A percentile compares a stretch with the other conserved stretches of the same genome.
phyloP scores from a whole-genome alignment of 2,888 invertebrate species.

The Prostheceraeus crozeri region DNA sequence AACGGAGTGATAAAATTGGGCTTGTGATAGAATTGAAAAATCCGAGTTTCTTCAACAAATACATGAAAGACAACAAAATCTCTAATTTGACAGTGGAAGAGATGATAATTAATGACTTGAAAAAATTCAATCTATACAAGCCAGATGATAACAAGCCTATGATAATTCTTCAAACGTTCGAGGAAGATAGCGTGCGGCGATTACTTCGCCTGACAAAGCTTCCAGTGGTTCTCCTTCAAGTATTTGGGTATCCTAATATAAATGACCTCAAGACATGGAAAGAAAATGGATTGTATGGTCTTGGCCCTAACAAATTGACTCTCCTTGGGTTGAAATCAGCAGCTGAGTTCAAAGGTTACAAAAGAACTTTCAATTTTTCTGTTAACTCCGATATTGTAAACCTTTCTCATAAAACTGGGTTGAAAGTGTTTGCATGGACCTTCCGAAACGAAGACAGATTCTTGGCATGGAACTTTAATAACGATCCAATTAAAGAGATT shows the following conservation, averaged over 20 bases:
- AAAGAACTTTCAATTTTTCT: not conserved
- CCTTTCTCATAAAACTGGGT: not conserved
- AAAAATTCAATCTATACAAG: not conserved
- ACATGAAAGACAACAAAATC: not conserved
- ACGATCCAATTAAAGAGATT: not conserved
- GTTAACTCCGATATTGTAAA: not conserved
- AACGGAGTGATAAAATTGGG: not conserved
- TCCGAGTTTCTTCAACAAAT: not conserved
- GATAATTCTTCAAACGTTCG: not conserved
- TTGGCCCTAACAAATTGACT: not conserved
- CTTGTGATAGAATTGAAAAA: constrained; percentile 5
- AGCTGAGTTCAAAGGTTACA: constrained; percentile 5
- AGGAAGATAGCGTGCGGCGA: not conserved
- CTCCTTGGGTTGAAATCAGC: not conserved
- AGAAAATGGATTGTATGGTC: no score
- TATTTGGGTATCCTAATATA: no score
- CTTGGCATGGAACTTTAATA: constrained; percentile 19
- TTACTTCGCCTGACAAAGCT: not conserved
- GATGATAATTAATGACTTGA: not conserved
- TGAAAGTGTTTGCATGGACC: constrained; percentile 11
- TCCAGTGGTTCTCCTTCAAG: not conserved
- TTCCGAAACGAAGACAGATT: constrained; percentile 29
- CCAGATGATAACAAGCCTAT: not conserved
- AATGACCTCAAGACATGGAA: not conserved
- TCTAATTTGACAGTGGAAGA: not conserved